Evolutionary conservation across 2,888 invertebrate genomes (phyloP), one percentile per base, ranked within the genome.

Genomic region (Chymomyza procnemis): DNA sequence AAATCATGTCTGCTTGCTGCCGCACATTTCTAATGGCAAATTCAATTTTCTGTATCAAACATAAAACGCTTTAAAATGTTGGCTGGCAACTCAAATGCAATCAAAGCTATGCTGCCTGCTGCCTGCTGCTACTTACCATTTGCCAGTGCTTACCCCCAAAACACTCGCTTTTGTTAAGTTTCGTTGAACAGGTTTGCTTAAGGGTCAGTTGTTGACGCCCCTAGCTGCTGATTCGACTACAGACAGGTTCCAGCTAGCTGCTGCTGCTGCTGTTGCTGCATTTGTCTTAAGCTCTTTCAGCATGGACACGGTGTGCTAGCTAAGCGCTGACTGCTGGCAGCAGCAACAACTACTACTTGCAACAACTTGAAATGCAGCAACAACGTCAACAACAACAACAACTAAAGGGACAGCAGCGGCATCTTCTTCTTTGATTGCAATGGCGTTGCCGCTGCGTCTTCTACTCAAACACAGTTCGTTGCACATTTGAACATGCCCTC

Each of bases 401-500:
- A 8, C 54, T 14, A 14, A 8, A 12, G 16, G 0, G 4, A 9
- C 54, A 61, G 71, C 83, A 80, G 70, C 74, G 71, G 73, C 70
- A 76, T 73, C 74, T 79, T 74, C 34, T 12, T 41, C 80, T 84
- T 80, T 80, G 85, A 80, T 85, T 80, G 79, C 66, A 63, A 64
- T 21, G 65, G 64, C 9, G 4, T 56, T 57, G 30, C 55, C 67
- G 70, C 70, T 81, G 34, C 12, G 85, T 84, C 79, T 81, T 81
- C 82, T 64, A 73, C 75, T 81, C 79, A 79, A 75, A 67, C 74
- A 85, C 85, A 85, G 85, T 85, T 86, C 85, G 87, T 80, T 85
- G 87, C 87, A 86, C 85, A 86, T 80, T 86, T 82, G 87, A 85
- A 85, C 87, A 82, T 86, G 82, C 82, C 85, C 82, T 80, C 71